Evolutionary conservation across 1,140 invertebrate genomes (phyloP).

Genomic region (Phocides pigmalion): DNA sequence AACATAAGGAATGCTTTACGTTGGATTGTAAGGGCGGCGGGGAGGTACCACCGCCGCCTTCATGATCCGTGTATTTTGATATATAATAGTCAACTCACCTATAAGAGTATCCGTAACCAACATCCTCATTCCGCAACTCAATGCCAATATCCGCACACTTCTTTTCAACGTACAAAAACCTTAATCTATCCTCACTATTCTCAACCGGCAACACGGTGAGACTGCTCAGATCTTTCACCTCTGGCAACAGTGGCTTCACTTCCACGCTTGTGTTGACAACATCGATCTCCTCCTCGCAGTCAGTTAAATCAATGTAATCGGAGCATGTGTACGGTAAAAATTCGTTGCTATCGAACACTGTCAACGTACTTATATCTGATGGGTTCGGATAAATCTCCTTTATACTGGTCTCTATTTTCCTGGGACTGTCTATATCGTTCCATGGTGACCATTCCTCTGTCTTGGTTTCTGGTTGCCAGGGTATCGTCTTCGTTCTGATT

Average conservation of each 20-base stretch:
- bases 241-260: conserved; percentile 25
- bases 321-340: conserved; percentile 22
- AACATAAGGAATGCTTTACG: no score
- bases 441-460: conserved; percentile 58
- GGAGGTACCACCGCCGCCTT: no score
- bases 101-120: conserved; percentile 71
- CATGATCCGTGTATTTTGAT: no score
- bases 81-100: conserved; percentile 52
- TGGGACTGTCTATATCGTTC: conserved; percentile 49
- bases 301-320: conserved; percentile 3
- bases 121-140: conserved; percentile 73
- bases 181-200: conserved; percentile 58
- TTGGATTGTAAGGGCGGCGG: no score
- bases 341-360: conserved; percentile 46
- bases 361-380: conserved; percentile 43
- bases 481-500: conserved; percentile 44
- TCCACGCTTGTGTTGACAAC: conserved; percentile 28
- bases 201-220: conserved; percentile 64
- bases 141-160: conserved; percentile 72
- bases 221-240: conserved; percentile 29
- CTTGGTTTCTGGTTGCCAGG: conserved; percentile 23
- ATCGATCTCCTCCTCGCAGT: conserved; percentile 25
- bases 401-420: conserved; percentile 50
- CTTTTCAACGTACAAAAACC: conserved; percentile 68
- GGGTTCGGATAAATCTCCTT: conserved; percentile 53